Evolutionary conservation across 2,888 invertebrate genomes (phyloP), one percentile per base, ranked within the genome.

Genomic region (Sinhomidia bicolor): DNA sequence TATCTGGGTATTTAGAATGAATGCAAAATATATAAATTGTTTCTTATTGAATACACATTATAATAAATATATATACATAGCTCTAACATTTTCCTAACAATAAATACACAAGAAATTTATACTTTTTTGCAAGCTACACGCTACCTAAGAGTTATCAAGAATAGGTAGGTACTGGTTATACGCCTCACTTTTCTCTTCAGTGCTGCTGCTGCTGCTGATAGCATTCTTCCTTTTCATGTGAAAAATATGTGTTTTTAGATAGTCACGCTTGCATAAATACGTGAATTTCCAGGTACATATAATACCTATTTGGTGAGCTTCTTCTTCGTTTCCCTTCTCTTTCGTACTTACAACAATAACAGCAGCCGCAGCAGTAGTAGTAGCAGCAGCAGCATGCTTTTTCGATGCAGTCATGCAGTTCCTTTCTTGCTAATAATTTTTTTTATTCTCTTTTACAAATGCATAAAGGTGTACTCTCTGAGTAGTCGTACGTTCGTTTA

Each of bases 241-340:
- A 74, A 74, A 74, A 36, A 71, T 71, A 51, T 82, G 51, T 65
- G 10, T 44, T 54, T 41, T 14, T n/a, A 62, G 65, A 74, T 74
- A 47, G 74, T 74, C 51, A 82, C 68, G 68, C 71, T 68, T 82
- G 82, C 81, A 81, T 71, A 83, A 74, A 57, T 57, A 83, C 83
- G 83, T 83, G 68, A 82, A 82, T 74, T 84, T 84, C 76, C 84
- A 84, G 84, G 84, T 84, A 84, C 83, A 76, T 84, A 76, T 12
- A 29, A 60, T 54, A 20, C 41, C 10, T 60, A 57, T n/a, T 12
- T 29, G 12, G 47, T 47, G 47, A n/a, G 12, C 54, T 54, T 54
- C 32, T 78, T 54, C 10, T 23, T 7, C 36, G 44, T n/a, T 23
- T 71, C 44, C 71, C 17, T 32, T 65, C 32, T 32, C 17, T 65